Evolutionary conservation across 2,113 vertebrate genomes (phyloP).

Genomic region (Gasterosteus aculeatus): DNA sequence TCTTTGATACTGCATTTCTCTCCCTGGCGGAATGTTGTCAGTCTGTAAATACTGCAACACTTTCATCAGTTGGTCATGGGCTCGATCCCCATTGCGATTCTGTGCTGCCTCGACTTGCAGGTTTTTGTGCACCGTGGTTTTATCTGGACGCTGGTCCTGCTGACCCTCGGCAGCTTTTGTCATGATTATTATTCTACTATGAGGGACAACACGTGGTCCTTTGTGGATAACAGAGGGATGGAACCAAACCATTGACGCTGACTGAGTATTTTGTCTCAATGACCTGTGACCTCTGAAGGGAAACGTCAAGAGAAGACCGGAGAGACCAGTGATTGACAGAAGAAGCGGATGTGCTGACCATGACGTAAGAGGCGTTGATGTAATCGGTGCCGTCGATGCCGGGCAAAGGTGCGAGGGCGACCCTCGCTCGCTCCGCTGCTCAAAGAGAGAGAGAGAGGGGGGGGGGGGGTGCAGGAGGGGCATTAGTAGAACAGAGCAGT

Average conservation of each 20-base stretch:
- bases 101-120: too few relatives aligned
- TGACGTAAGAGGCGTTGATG: slow-evolving; percentile 98
- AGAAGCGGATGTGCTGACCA: slow-evolving; percentile 84
- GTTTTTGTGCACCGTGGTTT: too few relatives aligned
- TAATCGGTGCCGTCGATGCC: slow-evolving; percentile 96
- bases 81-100: not conserved
- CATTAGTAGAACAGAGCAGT: slow-evolving; percentile 5
- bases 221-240: not conserved
- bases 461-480: not conserved
- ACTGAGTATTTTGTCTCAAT: not conserved
- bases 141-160: too few relatives aligned
- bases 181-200: too few relatives aligned
- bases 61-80: not conserved
- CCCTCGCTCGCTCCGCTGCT: slow-evolving; percentile 91
- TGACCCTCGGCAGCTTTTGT: too few relatives aligned
- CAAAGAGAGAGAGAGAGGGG: slow-evolving; percentile 6
- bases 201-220: too few relatives aligned
- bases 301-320: not conserved
- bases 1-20: not conserved
- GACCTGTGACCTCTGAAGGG: not conserved
- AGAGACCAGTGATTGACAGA: slow-evolving; percentile 33
- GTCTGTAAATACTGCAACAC: not conserved
- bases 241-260: not conserved
- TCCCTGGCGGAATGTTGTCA: too few relatives aligned
- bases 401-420: slow-evolving; percentile 90